Base-by-base conservation (phyloP, 2,113 vertebrate species). In the Colaptes auratus region DNA sequence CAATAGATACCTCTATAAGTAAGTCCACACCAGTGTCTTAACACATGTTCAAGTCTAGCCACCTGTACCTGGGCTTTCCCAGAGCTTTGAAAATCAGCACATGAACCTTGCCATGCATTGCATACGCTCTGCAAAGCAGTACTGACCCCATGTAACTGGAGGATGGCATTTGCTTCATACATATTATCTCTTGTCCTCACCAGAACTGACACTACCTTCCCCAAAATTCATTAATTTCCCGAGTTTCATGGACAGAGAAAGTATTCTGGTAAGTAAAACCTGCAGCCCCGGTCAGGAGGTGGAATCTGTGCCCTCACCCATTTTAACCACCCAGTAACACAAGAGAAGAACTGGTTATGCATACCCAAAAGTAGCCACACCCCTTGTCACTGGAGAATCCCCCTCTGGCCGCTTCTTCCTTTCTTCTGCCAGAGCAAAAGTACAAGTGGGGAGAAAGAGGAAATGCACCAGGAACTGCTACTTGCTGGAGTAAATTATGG, bases 141-240 rank as follows among this genome's bases (percentile, higher is more conserved):
- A 39, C 23, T 3, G 1, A 52, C 31, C 59, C 27, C 25, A 21
- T 0, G 1, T 11, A 60, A 2, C 19, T 18, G 20, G 30, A 21
- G 15, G 33, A 50, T 14, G 14, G 31, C 60, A 86, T 15, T 80
- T 15, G 3, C n/a, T 82, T 56, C 36, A 19, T 9, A 19, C 6
- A 9, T 5, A 20, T 10, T 42, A 15, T 10, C 53, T 71, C 31
- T 46, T 72, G 33, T 55, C 12, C 13, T 50, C 20, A 46, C 1
- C 14, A 75, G 31, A 86, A 60, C 59, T 3, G 5, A 44, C 7
- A 39, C n/a, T 18, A 25, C 2, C 0, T 10, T 3, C 36, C 7
- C 4, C 4, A 19, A 48, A 23, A 27, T 13, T 1, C 24, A 28
- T 10, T 31, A 0, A 23, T n/a, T 55, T 70, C 18, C 24, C n/a